Conservation (phyloP, 30 jellyfish, hydroid and myxozoan genomes). For the Catostylus mosaicus region DNA sequence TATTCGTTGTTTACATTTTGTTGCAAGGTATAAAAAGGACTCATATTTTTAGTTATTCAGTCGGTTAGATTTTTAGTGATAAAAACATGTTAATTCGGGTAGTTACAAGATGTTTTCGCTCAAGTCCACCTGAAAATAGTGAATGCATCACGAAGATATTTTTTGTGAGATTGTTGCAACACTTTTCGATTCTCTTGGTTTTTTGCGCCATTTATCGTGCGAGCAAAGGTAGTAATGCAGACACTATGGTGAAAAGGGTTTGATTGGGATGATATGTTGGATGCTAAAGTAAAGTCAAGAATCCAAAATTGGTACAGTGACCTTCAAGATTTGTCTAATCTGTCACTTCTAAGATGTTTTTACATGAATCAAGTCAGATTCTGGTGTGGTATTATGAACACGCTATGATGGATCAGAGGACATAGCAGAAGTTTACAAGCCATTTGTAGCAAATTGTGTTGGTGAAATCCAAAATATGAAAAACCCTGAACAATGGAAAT, state of each 20-base stretch:
- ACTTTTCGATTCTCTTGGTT: conserved; percentile 51
- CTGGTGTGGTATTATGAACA: conserved; percentile 46
- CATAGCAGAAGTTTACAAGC: conserved; percentile 22
- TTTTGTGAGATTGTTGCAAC: conserved; percentile 20
- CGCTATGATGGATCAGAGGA: conserved; percentile 37
- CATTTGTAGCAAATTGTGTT: conserved; percentile 40
- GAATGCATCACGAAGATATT: conserved; percentile 12
- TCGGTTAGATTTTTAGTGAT: background rate
- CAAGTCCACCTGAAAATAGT: conserved; percentile 4
- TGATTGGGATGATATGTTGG: conserved; percentile 30
- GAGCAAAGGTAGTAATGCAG: conserved; percentile 22
- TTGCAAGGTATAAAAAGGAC: no score
- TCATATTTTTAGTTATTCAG: no score
- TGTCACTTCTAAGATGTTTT: conserved; percentile 16
- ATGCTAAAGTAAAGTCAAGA: background rate
- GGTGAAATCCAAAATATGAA: conserved; percentile 21
- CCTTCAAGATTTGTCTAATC: conserved; percentile 2
- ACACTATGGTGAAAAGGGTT: conserved; percentile 21
- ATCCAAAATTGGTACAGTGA: conserved; percentile 22
- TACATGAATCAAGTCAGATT: background rate
- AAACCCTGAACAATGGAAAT: conserved; percentile 11
- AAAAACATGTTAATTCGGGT: background rate
- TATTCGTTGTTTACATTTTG: no score
- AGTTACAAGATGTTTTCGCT: background rate
- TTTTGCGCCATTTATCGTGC: conserved; percentile 4